Base-by-base conservation (phyloP, 2,797 vertebrate genomes). In the Centropyge bicolor region DNA sequence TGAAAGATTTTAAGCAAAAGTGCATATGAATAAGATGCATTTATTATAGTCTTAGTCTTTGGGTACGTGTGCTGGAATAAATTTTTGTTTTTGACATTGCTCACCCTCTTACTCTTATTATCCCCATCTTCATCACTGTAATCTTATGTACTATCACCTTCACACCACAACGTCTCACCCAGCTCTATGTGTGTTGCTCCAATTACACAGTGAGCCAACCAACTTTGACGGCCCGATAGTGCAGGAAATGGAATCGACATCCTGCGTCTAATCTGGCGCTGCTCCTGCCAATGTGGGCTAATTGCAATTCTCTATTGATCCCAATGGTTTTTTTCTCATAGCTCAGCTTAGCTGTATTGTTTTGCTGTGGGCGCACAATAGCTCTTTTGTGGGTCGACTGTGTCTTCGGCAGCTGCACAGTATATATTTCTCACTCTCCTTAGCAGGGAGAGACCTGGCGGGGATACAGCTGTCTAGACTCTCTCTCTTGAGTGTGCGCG, bases 231-330 rank as follows among this genome's bases (percentile, higher is more conserved):
- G 82, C 89, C 92, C 78, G 81, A 93, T 93, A 92, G 95, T 92
- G 94, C 93, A 93, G 94, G 94, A 95, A 95, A 94, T 94, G 85
- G 91, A 92, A 95, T 95, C 87, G 93, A 95, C 94, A 93, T 94
- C 90, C 91, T 89, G 87, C 89, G 91, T 93, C 93, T 95, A 94
- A 95, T 95, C 94, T 94, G 91, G 90, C 92, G 78, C 83, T 64
- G 82, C 93, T 92, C 82, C 91, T 95, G 94, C 94, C 94, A 93
- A 93, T 94, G 93, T 92, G 88, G 91, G 91, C 93, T 95, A 95
- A 95, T 95, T 94, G 93, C 93, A 93, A 94, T 94, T 93, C 92
- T 92, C 87, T 93, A 95, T 96, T 93, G 95, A 96, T 95, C 92
- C 89, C 82, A 74, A 84, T 86, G 86, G 41, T 84, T 90, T 69